Evolutionary conservation across 2,113 vertebrate genomes (phyloP), one percentile per base, ranked within the genome.

Genomic region (Leptobrachium leishanense): DNA sequence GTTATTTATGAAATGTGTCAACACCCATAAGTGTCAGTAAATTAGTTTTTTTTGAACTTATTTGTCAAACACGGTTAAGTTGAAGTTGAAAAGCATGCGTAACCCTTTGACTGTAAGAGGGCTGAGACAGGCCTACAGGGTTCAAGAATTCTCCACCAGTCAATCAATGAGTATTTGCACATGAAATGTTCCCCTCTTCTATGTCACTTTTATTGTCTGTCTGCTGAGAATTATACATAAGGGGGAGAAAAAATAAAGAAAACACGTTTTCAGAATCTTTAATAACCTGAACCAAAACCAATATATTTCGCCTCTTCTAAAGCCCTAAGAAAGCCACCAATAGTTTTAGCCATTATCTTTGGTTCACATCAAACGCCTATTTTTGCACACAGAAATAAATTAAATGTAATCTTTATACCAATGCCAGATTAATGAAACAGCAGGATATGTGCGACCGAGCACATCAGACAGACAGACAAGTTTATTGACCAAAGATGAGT

Each of bases 1-100:
- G 55, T 59, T 59, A 59, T 59, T 59, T 59, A 59, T 59, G 55
- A 59, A 59, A 59, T 12, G 55, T 59, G 55, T 59, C 55, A 59
- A 59, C 55, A 59, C 55, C 4, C 13, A 59, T 59, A 59, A 59
- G 55, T 59, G 55, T 59, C 55, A 2, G 55, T 59, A 59, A 59
- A 59, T 59, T 59, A 2, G 55, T 59, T 59, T 59, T 59, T 53
- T 59, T 59, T 12, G 13, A 59, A 12, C 55, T 59, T 59, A 59
- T 59, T 59, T 59, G 55, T 59, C 55, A 59, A 59, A 59, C 55
- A 59, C 11, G 55, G 55, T 59, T 59, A 59, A 59, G 55, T 59
- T 59, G 55, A 59, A 59, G 55, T 59, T 59, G 55, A 59, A 59
- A 59, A 59, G 55, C 13, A 8, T 12, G 11, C 13, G 55, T 11